Percentiles rank a stretch among this genome's conserved stretches.
These are phyloP conservation scores for Ciona savignyi DNA, from an alignment of 23 tunicate species.

Conservation along the genomic window DNA sequence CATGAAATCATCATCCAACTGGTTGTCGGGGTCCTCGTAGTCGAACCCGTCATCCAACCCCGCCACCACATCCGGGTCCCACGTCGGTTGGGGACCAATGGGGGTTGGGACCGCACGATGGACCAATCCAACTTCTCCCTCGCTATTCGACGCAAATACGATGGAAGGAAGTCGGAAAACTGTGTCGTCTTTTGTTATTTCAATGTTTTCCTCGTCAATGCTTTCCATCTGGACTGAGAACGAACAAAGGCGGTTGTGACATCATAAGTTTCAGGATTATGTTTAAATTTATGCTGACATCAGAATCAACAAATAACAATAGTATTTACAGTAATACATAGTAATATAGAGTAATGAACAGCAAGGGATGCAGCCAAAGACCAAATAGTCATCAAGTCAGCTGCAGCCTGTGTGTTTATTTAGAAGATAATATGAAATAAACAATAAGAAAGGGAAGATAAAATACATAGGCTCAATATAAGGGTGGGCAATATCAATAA, in stretches of 20 bases:
- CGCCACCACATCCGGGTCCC: conserved; percentile 93
- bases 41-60: conserved; percentile 90
- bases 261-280: neutral
- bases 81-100: conserved; percentile 59
- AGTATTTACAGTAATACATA: no score
- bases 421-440: neutral
- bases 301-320: no score
- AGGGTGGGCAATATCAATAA: no score
- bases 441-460: no score
- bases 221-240: conserved; percentile 4
- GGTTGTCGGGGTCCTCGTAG: conserved; percentile 62
- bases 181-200: conserved; percentile 26
- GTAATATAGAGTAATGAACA: no score
- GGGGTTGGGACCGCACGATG: conserved; percentile 56
- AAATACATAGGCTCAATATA: no score
- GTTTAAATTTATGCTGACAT: no score
- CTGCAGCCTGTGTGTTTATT: neutral
- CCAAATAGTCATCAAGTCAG: neutral
- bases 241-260: neutral
- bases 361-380: no score
- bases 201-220: conserved; percentile 32
- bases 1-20: conserved; percentile 76
- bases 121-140: conserved; percentile 72
- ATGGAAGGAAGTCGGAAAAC: conserved; percentile 53
- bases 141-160: conserved; percentile 76